phyloP scores from a whole-genome alignment of 2,888 invertebrate genomes.

The Buathra laborator region DNA sequence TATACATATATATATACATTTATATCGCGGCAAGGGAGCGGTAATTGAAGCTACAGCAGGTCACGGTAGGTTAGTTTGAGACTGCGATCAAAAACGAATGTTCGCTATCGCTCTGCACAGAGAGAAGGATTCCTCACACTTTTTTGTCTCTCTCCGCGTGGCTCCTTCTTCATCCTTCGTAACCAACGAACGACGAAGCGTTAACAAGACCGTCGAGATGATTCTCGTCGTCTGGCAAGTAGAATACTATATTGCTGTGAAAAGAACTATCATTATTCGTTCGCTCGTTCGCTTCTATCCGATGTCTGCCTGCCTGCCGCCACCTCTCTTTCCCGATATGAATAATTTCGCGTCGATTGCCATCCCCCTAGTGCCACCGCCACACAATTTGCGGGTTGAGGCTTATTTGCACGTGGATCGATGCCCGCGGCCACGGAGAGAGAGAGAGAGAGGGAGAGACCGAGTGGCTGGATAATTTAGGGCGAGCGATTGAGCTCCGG shows the following conservation, averaged over 20 bases:
- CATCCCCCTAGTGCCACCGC: constrained; percentile 31
- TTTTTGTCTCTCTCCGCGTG: not conserved
- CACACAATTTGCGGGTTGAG: constrained; percentile 54
- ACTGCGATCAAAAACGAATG: constrained; percentile 10
- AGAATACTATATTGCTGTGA: not conserved
- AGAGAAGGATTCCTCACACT: not conserved
- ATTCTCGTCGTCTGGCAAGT: not conserved
- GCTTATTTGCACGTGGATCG: constrained; percentile 66
- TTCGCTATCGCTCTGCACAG: not conserved
- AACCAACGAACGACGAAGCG: not conserved
- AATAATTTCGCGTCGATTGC: constrained; percentile 60
- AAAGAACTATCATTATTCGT: not conserved
- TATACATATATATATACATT: not conserved
- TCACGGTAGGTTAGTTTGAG: not conserved
- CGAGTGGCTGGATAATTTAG: constrained; percentile 57
- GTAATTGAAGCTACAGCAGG: constrained; percentile 42
- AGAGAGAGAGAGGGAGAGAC: too few species aligned
- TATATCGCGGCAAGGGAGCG: not conserved
- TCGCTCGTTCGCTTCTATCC: not conserved
- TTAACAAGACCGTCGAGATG: not conserved
- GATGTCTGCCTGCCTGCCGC: constrained; percentile 26
- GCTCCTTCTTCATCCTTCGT: not conserved
- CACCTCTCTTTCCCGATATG: constrained; percentile 32
- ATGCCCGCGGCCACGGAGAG: constrained; percentile 28
- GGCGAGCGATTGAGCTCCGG: constrained; percentile 43